These are phyloP conservation scores for Taenaris catops DNA, from an alignment of 2,888 invertebrate species.

Conservation along the genomic window DNA sequence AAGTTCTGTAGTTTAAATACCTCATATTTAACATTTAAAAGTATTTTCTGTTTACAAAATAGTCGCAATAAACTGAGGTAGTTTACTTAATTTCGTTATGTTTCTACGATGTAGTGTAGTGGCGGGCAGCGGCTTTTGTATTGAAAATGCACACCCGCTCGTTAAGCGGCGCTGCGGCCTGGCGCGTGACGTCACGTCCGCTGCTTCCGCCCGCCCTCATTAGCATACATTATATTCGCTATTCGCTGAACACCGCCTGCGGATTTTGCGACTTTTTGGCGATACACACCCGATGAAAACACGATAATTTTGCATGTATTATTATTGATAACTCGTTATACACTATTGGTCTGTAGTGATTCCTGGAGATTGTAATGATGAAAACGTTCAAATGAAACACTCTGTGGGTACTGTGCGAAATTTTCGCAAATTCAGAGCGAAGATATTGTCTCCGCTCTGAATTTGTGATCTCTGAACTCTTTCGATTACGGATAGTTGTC, in stretches of 20 bases:
- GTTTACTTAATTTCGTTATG: conserved; percentile 19
- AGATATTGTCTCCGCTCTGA: no score
- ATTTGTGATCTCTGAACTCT: no score
- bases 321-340: no score
- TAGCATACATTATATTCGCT: conserved; percentile 76
- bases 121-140: conserved; percentile 42
- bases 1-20: no score
- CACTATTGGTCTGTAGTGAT: no score
- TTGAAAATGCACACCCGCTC: conserved; percentile 69
- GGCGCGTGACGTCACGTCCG: conserved; percentile 72
- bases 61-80: conserved; percentile 3
- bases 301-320: no score
- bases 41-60: neutral
- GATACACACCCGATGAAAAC: conserved; percentile 31
- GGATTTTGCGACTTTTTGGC: conserved; percentile 62
- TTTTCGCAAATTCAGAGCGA: no score
- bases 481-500: no score
- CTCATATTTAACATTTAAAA: neutral
- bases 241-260: conserved; percentile 59
- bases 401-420: no score
- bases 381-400: no score
- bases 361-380: no score
- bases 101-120: conserved; percentile 17
- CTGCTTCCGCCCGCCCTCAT: conserved; percentile 62
- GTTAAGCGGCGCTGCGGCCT: conserved; percentile 70